Percentiles rank a stretch among this genome's conserved stretches.
Conservation (phyloP, 2,113 vertebrate species). For the Rhinopomastus cyanomelas region DNA sequence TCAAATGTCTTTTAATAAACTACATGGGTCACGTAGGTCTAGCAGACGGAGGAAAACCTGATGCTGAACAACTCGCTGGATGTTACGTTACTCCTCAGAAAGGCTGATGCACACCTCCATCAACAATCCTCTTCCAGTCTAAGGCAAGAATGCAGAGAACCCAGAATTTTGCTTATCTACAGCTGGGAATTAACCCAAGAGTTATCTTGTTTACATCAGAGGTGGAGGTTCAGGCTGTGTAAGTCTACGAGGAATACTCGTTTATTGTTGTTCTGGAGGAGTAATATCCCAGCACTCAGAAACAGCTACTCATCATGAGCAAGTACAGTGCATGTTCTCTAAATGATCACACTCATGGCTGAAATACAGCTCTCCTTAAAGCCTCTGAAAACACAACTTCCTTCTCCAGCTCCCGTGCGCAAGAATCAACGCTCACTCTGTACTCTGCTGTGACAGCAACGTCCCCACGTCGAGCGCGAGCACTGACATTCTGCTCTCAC, state of each 20-base stretch:
- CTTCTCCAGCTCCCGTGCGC: neutral
- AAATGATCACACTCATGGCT: neutral
- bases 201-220: neutral
- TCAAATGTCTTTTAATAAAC: neutral
- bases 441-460: neutral
- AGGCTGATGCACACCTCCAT: neutral
- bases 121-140: neutral
- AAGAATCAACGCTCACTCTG: neutral
- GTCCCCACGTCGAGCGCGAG: neutral
- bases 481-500: neutral
- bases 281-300: neutral
- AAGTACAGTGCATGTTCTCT: neutral
- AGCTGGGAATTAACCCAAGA: neutral
- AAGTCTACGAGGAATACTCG: neutral
- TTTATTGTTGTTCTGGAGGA: neutral
- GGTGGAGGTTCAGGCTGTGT: neutral
- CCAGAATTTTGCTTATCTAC: neutral
- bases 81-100: neutral
- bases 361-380: neutral
- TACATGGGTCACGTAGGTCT: neutral
- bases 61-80: neutral
- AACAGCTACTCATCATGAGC: neutral
- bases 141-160: neutral
- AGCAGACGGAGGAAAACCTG: neutral
- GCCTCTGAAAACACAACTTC: neutral